These are phyloP conservation scores for Eurosta solidaginis DNA, from an alignment of 1,140 invertebrate genomes.

Conservation along the genomic window DNA sequence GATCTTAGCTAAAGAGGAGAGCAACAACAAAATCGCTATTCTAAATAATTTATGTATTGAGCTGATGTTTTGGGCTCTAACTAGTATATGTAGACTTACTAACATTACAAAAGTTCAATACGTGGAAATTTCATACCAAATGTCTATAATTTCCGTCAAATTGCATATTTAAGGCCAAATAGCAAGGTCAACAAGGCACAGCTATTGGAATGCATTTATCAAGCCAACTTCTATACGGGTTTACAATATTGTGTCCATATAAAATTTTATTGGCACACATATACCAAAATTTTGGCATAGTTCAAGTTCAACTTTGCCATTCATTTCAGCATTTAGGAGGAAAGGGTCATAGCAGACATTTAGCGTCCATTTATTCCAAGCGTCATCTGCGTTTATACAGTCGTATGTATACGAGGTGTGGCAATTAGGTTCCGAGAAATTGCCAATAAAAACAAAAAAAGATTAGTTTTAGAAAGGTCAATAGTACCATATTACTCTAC, in stretches of 20 bases:
- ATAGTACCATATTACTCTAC: too few species aligned
- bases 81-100: neutral
- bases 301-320: conserved; percentile 2
- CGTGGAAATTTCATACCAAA: conserved; percentile 20
- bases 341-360: neutral
- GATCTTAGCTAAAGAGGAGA: too few species aligned
- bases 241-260: neutral
- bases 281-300: neutral
- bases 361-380: too few species aligned
- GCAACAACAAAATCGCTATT: too few species aligned
- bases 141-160: conserved; percentile 28
- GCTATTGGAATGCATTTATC: conserved; percentile 40
- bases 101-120: conserved; percentile 1
- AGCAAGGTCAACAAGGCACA: conserved; percentile 10
- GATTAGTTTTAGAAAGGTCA: too few species aligned
- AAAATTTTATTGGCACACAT: neutral
- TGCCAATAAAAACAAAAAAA: too few species aligned
- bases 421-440: too few species aligned
- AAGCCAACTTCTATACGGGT: too few species aligned
- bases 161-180: conserved; percentile 8
- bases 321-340: neutral
- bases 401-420: too few species aligned
- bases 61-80: neutral
- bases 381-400: too few species aligned
- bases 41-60: too few species aligned